These are phyloP conservation scores for Pollicipes pollicipes DNA, from an alignment of 1,140 invertebrate genomes.

Conservation along the genomic window DNA sequence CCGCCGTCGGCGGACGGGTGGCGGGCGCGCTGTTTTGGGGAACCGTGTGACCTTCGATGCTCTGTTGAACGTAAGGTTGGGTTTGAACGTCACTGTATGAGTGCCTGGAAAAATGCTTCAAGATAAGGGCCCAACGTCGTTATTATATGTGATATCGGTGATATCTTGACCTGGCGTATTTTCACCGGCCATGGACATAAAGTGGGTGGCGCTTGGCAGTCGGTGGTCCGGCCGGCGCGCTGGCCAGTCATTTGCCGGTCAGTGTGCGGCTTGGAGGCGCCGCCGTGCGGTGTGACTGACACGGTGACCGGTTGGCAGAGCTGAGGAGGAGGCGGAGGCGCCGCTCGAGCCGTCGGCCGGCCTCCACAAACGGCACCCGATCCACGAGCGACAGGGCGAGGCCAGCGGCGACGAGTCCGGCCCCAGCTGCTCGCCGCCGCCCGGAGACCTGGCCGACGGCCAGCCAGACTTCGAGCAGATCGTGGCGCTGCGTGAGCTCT, in stretches of 20 bases:
- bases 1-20: not conserved
- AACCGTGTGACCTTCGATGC: not conserved
- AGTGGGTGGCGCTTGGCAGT: no score
- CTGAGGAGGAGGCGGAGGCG: not conserved
- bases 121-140: no score
- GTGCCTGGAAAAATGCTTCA: no score
- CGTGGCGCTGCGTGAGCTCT: not conserved
- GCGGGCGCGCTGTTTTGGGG: not conserved
- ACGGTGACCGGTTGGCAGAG: no score
- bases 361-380: not conserved
- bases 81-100: not conserved
- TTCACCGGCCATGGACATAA: no score
- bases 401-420: not conserved
- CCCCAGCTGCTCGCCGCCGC: not conserved
- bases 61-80: not conserved
- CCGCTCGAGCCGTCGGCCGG: not conserved
- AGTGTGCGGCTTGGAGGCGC: no score
- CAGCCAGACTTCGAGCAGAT: not conserved
- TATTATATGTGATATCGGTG: no score
- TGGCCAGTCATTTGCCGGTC: no score
- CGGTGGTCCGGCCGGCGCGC: no score
- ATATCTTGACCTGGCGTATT: no score
- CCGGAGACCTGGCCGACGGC: not conserved
- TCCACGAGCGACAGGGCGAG: not conserved
- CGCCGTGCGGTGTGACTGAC: no score